These are phyloP conservation scores for Babylonia areolata DNA, from an alignment of 1,140 invertebrate genomes.

Conservation along the genomic window DNA sequence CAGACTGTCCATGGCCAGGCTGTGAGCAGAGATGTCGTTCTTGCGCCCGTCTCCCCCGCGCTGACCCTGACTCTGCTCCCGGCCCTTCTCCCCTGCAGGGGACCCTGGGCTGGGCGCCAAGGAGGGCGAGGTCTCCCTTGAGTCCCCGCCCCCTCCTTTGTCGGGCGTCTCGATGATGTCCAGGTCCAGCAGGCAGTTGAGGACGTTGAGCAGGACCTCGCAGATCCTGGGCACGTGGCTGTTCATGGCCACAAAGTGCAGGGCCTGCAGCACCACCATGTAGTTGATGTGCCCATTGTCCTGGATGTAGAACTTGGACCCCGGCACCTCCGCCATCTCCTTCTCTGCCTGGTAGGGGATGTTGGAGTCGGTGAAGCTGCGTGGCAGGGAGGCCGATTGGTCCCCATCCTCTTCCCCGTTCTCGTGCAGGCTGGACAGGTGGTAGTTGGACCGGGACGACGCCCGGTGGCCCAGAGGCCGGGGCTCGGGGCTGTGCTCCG, in stretches of 20 bases:
- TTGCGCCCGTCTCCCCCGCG: conserved; percentile 37
- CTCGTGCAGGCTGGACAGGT: conserved; percentile 29
- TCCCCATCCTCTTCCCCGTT: conserved; percentile 37
- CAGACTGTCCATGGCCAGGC: conserved; percentile 78
- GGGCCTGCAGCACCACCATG: conserved; percentile 89
- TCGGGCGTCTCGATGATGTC: conserved; percentile 80
- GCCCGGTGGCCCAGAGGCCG: neutral
- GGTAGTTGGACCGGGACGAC: conserved; percentile 36
- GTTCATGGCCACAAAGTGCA: conserved; percentile 88
- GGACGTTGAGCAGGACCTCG: conserved; percentile 91
- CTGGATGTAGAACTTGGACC: conserved; percentile 94
- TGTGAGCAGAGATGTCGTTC: conserved; percentile 72
- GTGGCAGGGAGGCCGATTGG: conserved; percentile 59
- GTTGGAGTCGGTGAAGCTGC: conserved; percentile 96
- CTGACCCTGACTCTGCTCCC: conserved; percentile 13
- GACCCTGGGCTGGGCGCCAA: conserved; percentile 15
- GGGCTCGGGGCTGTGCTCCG: conserved; percentile 84
- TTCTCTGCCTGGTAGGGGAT: conserved; percentile 91
- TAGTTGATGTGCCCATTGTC: conserved; percentile 95
- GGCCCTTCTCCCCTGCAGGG: neutral
- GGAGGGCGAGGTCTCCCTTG: conserved; percentile 46
- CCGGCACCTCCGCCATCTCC: conserved; percentile 79
- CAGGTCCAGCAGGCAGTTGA: conserved; percentile 92
- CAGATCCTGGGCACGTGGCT: conserved; percentile 90
- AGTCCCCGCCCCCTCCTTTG: conserved; percentile 24